These are phyloP conservation scores for Sebastolobus altivelis DNA, from an alignment of 2,797 vertebrate species.

Conservation along the genomic window DNA sequence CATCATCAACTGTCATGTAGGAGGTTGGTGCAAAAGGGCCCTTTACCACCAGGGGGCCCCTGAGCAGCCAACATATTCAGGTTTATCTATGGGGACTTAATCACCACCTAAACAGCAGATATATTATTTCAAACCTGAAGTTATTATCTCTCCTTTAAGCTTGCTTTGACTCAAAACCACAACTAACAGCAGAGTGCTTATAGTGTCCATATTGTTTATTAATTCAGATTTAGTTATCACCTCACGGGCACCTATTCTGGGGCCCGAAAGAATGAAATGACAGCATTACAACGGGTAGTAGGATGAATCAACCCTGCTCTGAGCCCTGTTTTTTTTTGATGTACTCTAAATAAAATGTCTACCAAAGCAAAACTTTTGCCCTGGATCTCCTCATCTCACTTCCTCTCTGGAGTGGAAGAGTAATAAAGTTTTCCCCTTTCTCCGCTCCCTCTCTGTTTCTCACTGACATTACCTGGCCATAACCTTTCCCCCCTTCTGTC, in stretches of 20 bases:
- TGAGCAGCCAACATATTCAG: slow-evolving; percentile 14
- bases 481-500: slow-evolving; percentile 57
- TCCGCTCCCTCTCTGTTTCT: slow-evolving; percentile 39
- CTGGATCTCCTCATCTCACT: slow-evolving; percentile 16
- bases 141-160: slow-evolving; percentile 5
- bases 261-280: not conserved
- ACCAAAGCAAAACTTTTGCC: slow-evolving; percentile 33
- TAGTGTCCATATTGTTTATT: slow-evolving; percentile 4
- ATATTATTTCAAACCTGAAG: not conserved
- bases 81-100: slow-evolving; percentile 1
- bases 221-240: slow-evolving; percentile 15
- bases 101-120: slow-evolving; percentile 3
- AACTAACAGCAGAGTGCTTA: not conserved
- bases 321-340: slow-evolving; percentile 22
- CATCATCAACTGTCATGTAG: slow-evolving; percentile 49
- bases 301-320: not conserved
- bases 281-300: slow-evolving; percentile 4
- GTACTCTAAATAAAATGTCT: slow-evolving; percentile 26
- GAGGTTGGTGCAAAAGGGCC: slow-evolving; percentile 27
- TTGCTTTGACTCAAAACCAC: slow-evolving; percentile 8
- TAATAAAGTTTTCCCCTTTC: slow-evolving; percentile 56
- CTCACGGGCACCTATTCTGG: not conserved
- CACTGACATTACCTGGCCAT: slow-evolving; percentile 60
- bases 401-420: slow-evolving; percentile 24
- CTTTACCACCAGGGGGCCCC: slow-evolving; percentile 52